Conservation (phyloP, 2,888 invertebrate species). For the Oscheius sp. region DNA sequence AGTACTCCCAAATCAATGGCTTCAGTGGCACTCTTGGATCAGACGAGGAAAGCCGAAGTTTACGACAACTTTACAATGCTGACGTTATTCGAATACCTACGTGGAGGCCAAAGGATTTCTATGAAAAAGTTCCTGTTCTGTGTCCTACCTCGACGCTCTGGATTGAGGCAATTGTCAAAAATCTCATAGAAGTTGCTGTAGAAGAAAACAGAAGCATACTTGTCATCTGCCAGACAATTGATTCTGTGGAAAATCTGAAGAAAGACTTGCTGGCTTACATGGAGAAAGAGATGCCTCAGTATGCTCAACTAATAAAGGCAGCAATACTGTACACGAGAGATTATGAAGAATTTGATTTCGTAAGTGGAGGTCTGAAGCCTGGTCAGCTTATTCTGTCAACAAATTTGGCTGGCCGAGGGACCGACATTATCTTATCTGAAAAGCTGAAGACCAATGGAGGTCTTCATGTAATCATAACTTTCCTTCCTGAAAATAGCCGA, state of each 20-base stretch:
- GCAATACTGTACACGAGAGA: slow-evolving; percentile 37
- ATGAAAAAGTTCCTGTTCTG: slow-evolving; percentile 37
- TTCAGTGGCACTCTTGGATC: slow-evolving; percentile 75
- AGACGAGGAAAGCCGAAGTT: slow-evolving; percentile 56
- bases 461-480: slow-evolving; percentile 74
- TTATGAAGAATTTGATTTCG: slow-evolving; percentile 39
- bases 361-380: too few relatives aligned
- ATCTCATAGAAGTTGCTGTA: too few relatives aligned
- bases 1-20: slow-evolving; percentile 69
- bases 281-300: slow-evolving; percentile 43
- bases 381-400: slow-evolving; percentile 73
- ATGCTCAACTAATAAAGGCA: slow-evolving; percentile 51
- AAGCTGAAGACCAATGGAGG: slow-evolving; percentile 69
- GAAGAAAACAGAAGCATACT: slow-evolving; percentile 51
- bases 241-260: neutral
- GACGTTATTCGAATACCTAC: slow-evolving; percentile 30
- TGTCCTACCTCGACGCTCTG: neutral
- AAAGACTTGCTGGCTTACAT: neutral
- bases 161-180: slow-evolving; percentile 28
- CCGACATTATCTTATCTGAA: slow-evolving; percentile 72
- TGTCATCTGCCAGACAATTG: slow-evolving; percentile 61
- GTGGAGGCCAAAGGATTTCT: slow-evolving; percentile 29
- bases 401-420: slow-evolving; percentile 75
- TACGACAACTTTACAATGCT: slow-evolving; percentile 35
- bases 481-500: slow-evolving; percentile 74